Conservation (phyloP, 2,888 invertebrate species). For the Metacarcinus magister region DNA sequence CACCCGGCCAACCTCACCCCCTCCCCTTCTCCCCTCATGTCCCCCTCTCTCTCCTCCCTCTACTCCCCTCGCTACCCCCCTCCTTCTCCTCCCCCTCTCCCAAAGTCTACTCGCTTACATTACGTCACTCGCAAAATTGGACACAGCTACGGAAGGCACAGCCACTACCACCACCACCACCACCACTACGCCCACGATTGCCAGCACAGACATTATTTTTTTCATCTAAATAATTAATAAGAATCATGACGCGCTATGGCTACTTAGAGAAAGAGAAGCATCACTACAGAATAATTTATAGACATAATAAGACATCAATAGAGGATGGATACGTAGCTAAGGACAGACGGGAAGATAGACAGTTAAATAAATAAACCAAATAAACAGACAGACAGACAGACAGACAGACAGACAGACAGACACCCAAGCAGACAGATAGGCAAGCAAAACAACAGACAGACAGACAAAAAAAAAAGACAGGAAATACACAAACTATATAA, state of each 20-base stretch:
- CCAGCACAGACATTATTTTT: too few relatives aligned
- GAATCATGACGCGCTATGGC: not conserved
- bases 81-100: not conserved
- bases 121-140: constrained; percentile 29
- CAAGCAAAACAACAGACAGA: not conserved
- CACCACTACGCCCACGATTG: not conserved
- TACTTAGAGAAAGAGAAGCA: not conserved
- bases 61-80: not conserved
- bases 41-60: too few relatives aligned
- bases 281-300: not conserved
- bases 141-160: not conserved
- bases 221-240: too few relatives aligned
- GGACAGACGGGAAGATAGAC: not conserved
- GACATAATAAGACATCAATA: not conserved
- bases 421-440: not conserved
- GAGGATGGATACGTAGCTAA: not conserved
- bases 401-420: not conserved
- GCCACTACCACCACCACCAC: constrained; percentile 29
- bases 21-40: not conserved
- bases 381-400: not conserved
- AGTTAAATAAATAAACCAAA: not conserved
- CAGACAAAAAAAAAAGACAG: not conserved
- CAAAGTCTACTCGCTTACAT: not conserved
- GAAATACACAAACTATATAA: not conserved
- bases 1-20: not conserved